Base-by-base conservation (phyloP, 2,888 invertebrate species). In the Drosophila heteroneura region DNA sequence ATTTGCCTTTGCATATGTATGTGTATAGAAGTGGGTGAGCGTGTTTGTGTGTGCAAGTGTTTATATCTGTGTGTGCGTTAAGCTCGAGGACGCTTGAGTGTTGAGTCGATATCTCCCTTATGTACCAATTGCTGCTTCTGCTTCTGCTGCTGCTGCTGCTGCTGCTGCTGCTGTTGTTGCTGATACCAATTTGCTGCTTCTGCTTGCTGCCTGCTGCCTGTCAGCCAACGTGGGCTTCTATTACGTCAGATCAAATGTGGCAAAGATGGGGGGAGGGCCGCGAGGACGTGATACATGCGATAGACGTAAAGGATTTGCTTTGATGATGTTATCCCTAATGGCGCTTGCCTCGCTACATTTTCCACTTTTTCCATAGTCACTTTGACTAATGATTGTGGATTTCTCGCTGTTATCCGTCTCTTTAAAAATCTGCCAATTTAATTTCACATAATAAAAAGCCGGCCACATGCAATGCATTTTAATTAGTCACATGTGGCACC, bases 301-400 rank as follows among this genome's bases (percentile, higher is more conserved):
- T 75, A 70, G 68, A 79, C 76, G 82, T 88, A 89, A 91, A 87
- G 90, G 86, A 89, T 87, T 91, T 87, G 88, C 86, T 87, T 90
- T 91, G 86, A 91, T 85, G 90, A 76, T 89, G 86, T 82, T 87
- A 90, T 87, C 83, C 88, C 85, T 91, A 87, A 87, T 87, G 88
- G 76, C 77, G 76, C 76, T 74, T 90, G 88, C 74, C 66, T 70
- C 63, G 61, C 71, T 69, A 37, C 54, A 56, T 49, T 62, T 53
- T 41, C 61, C 44, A 6, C 70, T 65, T 79, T 59, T 61, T 65
- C 56, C n/a, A 26, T 12, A 37, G 58, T 41, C 58, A 35, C 60
- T 70, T 77, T 86, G 91, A 91, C 82, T 79, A 89, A 91, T 89
- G 91, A 91, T 57, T 69, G 66, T 57, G 52, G 61, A 67, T 53